Conservation (phyloP, 2,113 vertebrate species). For the Eulemur rufifrons region DNA sequence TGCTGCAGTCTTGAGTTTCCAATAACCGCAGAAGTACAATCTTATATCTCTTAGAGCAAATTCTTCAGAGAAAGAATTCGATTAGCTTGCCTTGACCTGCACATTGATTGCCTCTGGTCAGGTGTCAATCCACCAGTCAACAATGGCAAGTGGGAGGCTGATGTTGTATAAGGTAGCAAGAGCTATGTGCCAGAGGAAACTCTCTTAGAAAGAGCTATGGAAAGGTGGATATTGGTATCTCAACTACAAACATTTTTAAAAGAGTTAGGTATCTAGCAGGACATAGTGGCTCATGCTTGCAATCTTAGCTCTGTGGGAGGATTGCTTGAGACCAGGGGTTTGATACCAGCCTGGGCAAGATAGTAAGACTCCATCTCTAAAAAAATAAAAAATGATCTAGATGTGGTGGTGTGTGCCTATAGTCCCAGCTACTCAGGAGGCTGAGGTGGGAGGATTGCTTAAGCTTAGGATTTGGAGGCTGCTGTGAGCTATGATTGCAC, state of each 20-base stretch:
- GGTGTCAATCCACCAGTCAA: not conserved
- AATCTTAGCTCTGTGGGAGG: no score
- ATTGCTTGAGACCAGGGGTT: no score
- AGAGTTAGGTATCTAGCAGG: not conserved
- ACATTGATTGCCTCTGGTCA: not conserved
- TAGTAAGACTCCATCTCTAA: no score
- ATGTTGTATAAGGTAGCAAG: not conserved
- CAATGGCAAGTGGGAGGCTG: not conserved
- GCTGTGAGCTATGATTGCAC: no score
- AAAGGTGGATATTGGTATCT: not conserved
- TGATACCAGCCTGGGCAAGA: no score
- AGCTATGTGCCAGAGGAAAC: not conserved
- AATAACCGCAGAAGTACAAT: not conserved
- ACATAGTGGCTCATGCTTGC: no score
- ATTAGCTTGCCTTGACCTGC: not conserved
- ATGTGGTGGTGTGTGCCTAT: not conserved
- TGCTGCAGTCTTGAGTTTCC: no score
- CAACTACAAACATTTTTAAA: not conserved
- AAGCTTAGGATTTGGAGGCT: not conserved
- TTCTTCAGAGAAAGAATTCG: not conserved
- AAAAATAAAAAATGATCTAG: not conserved
- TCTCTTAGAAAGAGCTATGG: not conserved
- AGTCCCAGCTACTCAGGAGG: not conserved
- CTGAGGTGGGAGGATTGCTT: not conserved
- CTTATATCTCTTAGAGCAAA: not conserved